phyloP scores from a whole-genome alignment of 2,113 vertebrate species.

The Ciconia stormi region DNA sequence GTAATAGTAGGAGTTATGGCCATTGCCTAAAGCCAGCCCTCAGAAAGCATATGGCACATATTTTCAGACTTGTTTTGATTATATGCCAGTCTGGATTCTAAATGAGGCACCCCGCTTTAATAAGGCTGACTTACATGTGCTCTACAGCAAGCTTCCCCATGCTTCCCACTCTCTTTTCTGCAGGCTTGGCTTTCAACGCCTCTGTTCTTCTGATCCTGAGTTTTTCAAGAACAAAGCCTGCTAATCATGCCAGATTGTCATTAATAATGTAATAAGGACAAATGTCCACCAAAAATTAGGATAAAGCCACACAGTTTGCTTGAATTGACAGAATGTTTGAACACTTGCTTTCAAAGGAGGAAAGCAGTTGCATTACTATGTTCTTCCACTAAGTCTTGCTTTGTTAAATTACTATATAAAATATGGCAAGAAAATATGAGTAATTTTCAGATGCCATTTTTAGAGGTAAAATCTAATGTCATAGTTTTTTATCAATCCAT shows the following conservation, averaged over 20 bases:
- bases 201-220: not conserved
- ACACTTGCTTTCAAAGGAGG: not conserved
- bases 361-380: not conserved
- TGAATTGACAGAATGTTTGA: not conserved
- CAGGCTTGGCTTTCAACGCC: not conserved
- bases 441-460: not conserved
- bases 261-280: not conserved
- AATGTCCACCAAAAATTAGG: not conserved
- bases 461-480: not conserved
- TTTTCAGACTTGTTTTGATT: not conserved
- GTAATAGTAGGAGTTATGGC: not conserved
- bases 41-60: not conserved
- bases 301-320: not conserved
- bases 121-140: not conserved
- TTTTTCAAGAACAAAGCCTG: not conserved
- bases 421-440: not conserved
- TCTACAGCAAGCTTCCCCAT: not conserved
- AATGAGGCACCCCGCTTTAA: not conserved
- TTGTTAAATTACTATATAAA: not conserved
- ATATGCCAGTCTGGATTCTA: not conserved
- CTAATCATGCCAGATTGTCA: not conserved
- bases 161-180: not conserved
- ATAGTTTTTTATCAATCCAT: not conserved
- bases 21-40: not conserved
- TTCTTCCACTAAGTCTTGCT: not conserved